Conservation (phyloP, 2,797 vertebrate species). For the Sebastolobus alascanus region DNA sequence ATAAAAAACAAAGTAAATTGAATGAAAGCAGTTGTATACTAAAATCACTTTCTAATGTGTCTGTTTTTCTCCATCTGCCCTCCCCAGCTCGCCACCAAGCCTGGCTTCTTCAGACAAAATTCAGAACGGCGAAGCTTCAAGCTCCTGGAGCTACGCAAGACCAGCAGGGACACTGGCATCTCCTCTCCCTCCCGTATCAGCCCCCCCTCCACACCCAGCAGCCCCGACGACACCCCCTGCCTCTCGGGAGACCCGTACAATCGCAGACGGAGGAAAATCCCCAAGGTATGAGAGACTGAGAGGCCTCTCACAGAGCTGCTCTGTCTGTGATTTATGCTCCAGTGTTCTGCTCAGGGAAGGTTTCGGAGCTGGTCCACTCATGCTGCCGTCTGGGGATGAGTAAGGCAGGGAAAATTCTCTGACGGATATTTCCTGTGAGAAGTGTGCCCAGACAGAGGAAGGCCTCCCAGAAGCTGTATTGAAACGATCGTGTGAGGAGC, state of each 20-base stretch:
- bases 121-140: conserved; percentile 95
- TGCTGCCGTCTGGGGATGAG: conserved; percentile 46
- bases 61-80: not conserved
- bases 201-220: conserved; percentile 97
- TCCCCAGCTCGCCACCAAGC: conserved; percentile 79
- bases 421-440: conserved; percentile 59
- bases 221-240: conserved; percentile 95
- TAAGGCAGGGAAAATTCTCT: conserved; percentile 42
- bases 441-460: conserved; percentile 26
- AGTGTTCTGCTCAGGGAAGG: conserved; percentile 14
- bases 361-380: conserved; percentile 39
- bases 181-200: conserved; percentile 91
- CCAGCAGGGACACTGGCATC: conserved; percentile 88
- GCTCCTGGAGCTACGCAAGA: conserved; percentile 92
- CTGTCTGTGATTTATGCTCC: conserved; percentile 54
- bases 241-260: conserved; percentile 94
- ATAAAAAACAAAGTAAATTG: not conserved
- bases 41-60: not conserved
- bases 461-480: conserved; percentile 32
- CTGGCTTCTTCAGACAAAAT: conserved; percentile 92
- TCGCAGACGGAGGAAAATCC: conserved; percentile 93
- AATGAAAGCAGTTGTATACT: not conserved
- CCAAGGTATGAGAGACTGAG: conserved; percentile 87
- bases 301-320: conserved; percentile 21
- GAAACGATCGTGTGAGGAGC: conserved; percentile 24